A percentile compares a stretch with the other conserved stretches of the same genome.
These are phyloP conservation scores for Chionodraco myersi DNA, from an alignment of 2,113 vertebrate genomes.

Conservation along the genomic window DNA sequence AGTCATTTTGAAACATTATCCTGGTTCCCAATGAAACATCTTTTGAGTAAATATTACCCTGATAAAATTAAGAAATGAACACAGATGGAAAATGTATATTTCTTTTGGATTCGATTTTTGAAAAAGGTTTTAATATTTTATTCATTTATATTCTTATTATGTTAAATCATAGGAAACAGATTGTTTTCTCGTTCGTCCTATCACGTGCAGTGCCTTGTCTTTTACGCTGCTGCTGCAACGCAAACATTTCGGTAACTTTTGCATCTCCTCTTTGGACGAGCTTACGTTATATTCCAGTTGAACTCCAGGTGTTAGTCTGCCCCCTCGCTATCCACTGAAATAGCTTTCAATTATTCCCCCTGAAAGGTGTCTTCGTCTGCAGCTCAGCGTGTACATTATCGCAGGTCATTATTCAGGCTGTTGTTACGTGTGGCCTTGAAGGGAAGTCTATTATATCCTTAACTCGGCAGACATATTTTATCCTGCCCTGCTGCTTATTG, in stretches of 20 bases:
- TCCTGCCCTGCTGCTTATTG: slow-evolving; percentile 69
- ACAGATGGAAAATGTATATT: too few relatives aligned
- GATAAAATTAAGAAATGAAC: too few relatives aligned
- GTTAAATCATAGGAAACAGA: too few relatives aligned
- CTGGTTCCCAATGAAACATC: too few relatives aligned
- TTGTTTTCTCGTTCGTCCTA: too few relatives aligned
- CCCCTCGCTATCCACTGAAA: slow-evolving; percentile 18
- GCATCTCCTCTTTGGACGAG: slow-evolving; percentile 4
- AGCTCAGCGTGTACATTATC: slow-evolving; percentile 61
- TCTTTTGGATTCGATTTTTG: too few relatives aligned
- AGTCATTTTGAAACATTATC: too few relatives aligned
- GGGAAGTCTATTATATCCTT: slow-evolving; percentile 70
- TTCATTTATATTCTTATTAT: too few relatives aligned
- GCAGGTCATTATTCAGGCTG: slow-evolving; percentile 71
- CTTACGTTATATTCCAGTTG: background rate
- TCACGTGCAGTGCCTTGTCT: too few relatives aligned
- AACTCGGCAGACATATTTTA: slow-evolving; percentile 73
- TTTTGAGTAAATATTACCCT: too few relatives aligned
- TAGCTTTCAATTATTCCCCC: slow-evolving; percentile 58
- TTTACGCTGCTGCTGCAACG: too few relatives aligned
- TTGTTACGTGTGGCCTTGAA: slow-evolving; percentile 72
- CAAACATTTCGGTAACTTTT: background rate
- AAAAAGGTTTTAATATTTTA: too few relatives aligned
- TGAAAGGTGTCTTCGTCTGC: slow-evolving; percentile 46
- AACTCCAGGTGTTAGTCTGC: background rate